phyloP scores from a whole-genome alignment of 2,113 vertebrate species.

The Corvus hawaiiensis region DNA sequence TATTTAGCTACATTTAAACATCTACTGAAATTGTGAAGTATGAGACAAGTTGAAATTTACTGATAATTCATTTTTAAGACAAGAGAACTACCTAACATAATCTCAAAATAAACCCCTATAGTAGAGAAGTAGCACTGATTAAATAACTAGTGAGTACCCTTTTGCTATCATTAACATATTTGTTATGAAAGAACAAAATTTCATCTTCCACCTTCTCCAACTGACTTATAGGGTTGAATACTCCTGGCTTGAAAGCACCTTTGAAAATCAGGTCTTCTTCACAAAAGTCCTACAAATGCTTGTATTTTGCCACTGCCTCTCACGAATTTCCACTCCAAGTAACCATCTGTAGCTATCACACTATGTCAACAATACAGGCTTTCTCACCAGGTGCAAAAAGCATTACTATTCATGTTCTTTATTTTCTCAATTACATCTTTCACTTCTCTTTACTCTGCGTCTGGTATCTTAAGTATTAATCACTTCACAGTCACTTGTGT shows the following conservation, averaged over 20 bases:
- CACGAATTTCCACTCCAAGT: background rate
- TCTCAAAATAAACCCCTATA: background rate
- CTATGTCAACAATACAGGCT: background rate
- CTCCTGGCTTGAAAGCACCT: background rate
- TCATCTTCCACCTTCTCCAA: background rate
- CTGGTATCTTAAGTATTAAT: slow-evolving; percentile 34
- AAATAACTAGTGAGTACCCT: background rate
- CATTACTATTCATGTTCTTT: background rate
- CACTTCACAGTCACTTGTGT: slow-evolving; percentile 14
- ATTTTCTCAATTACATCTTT: slow-evolving; percentile 51
- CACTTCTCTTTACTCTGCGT: background rate
- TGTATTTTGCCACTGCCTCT: background rate
- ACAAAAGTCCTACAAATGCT: background rate
- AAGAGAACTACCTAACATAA: background rate
- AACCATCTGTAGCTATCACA: background rate
- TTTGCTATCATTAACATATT: background rate
- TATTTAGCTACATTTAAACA: background rate
- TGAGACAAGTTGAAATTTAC: background rate
- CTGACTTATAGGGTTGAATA: background rate
- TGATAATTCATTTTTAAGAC: background rate
- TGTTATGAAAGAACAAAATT: background rate
- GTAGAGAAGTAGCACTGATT: background rate
- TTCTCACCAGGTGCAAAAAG: background rate
- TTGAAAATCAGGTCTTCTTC: background rate
- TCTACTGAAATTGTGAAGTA: background rate